Evolutionary conservation across 1,140 invertebrate genomes (phyloP), one percentile per base, ranked within the genome.

Genomic region (Hylaeus anthracinus): DNA sequence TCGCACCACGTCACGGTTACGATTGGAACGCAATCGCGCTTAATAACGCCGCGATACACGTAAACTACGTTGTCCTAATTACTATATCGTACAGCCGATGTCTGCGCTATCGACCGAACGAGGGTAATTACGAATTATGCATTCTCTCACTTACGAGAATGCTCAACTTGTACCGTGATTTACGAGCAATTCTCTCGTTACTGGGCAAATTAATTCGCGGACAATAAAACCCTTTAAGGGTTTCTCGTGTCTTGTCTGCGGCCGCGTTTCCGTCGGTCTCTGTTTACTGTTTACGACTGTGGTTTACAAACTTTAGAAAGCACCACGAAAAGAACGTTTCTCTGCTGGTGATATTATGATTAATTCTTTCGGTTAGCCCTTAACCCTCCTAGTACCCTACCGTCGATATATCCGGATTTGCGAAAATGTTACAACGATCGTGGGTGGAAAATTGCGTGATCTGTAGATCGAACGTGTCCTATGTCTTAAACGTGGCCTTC

Each of bases 71-170:
- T 10, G 66, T 74, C 14, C 64, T 75, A 73, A 84, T 84, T 84
- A 51, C 51, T 51, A 70, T 83, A 83, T 83, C 65, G 64, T 43
- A 37, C 53, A 56, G 56, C 55, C 51, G 51, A 56, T 66, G 66
- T 83, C 45, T 71, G 43, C 72, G 51, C 26, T 85, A 83, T 85
- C 56, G 83, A 85, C 61, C 82, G 43, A 64, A 45, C 60, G 39
- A 43, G 39, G 53, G 72, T 79, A 80, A 85, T 84, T 74, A 80
- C 77, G 66, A 74, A 83, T 81, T 83, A 84, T 70, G 53, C 72
- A 79, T 79, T 73, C 67, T 51, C 65, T 65, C 55, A 4, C 41
- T 66, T 76, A 76, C 73, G 64, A 67, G 73, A 67, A 58, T 67
- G 64, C 12, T 67, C 41, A 67, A 67, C 56, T 51, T 58, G 53